A percentile compares a stretch with the other conserved stretches of the same genome.
phyloP scores from a whole-genome alignment of 2,113 vertebrate genomes.

The Campylorhamphus procurvoides region DNA sequence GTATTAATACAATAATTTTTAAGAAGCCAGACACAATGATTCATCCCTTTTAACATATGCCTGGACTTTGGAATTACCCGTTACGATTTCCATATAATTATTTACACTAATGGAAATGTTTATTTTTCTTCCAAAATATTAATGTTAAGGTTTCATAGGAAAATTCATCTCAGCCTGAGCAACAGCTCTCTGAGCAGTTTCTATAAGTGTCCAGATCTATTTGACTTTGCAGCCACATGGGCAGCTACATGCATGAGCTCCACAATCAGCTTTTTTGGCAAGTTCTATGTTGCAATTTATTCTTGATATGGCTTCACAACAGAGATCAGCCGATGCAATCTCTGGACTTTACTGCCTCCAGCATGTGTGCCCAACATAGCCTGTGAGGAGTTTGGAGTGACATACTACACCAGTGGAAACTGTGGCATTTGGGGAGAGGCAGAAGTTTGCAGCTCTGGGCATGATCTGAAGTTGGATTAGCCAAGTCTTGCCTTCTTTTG shows the following conservation, averaged over 20 bases:
- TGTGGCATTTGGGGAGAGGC: background rate
- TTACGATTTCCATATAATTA: background rate
- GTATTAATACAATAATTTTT: slow-evolving; percentile 12
- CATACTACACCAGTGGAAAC: background rate
- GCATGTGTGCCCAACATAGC: rapidly evolving
- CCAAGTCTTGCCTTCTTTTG: background rate
- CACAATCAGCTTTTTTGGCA: background rate
- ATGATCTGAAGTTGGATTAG: rapidly evolving
- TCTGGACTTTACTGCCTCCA: background rate
- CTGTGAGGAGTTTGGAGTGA: background rate
- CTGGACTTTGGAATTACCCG: background rate
- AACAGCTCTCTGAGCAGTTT: background rate
- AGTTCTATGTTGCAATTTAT: background rate
- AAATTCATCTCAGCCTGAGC: background rate
- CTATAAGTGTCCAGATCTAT: background rate
- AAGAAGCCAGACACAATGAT: background rate
- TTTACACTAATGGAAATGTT: background rate
- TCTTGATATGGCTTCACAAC: background rate
- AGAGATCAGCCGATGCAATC: background rate
- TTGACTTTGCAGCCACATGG: background rate
- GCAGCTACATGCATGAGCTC: rapidly evolving
- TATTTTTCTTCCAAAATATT: background rate
- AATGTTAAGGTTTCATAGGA: background rate
- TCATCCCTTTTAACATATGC: background rate
- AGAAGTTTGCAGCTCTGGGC: background rate